Base-by-base conservation (phyloP, 2,888 invertebrate species). In the Pachliopta kotzebuea region DNA sequence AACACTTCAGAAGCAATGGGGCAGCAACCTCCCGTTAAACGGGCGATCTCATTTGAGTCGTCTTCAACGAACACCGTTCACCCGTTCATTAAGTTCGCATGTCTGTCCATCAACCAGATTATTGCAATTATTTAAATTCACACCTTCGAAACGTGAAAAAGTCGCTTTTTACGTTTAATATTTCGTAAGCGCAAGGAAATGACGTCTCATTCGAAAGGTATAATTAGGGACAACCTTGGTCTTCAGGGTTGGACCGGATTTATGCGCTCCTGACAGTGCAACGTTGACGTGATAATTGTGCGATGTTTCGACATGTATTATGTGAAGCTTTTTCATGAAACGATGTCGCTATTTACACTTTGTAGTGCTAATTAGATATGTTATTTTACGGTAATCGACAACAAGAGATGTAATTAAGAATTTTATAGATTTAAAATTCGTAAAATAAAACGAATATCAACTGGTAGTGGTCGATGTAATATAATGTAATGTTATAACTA, bases 41-140 rank as follows among this genome's bases (percentile, higher is more conserved):
- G 70, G 73, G 69, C 76, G 79, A 65, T 61, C 60, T 49, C 61
- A 29, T 65, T 57, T 56, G 57, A 57, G 83, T 86, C 88, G 77
- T 88, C 88, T 85, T 85, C 86, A 76, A 79, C 62, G 59, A 66
- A 65, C 56, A 68, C 72, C 74, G 71, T 72, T 75, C 78, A 81
- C 77, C 88, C 86, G 76, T 77, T 88, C 86, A 90, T 91, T 90
- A 90, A 83, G 79, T 82, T 89, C 77, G 89, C 90, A 87, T 90
- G 90, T 87, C 84, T 77, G 79, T 83, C 83, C 76, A 80, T 80
- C 81, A 76, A 68, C 72, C 70, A 78, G 85, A 90, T 90, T 90
- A 90, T 90, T 90, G 90, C 90, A 90, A 91, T 91, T 90, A 90
- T 91, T 91, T 90, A 91, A 90, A 91, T 90, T 91, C 90, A 90